Base-by-base conservation (phyloP, 1,140 invertebrate genomes). In the Cyphomyrmex costatus region DNA sequence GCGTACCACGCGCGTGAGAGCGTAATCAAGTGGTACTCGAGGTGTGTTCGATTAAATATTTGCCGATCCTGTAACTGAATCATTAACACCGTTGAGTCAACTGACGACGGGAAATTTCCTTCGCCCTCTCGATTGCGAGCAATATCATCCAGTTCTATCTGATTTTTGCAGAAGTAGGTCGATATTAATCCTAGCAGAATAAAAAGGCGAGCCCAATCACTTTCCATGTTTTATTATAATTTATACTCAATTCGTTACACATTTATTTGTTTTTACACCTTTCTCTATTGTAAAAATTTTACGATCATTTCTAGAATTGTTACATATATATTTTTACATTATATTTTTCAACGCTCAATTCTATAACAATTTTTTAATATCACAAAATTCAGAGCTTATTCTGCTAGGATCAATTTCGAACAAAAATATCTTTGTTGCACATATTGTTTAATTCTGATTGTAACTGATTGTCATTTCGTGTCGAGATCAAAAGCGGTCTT, bases 31-130 rank as follows among this genome's bases (percentile, higher is more conserved):
- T 60, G 68, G 56, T 36, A 74, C 42, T 27, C 14, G 27, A 46
- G 36, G 4, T 42, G 65, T 46, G 53, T 49, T 21, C 53, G 79
- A 74, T 74, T 83, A 83, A 83, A 83, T 83, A 74, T 83, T 83
- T 83, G 36, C 24, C 68, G n/a, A 83, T 60, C 53, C 30, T 24
- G n/a, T 66, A 66, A 36, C n/a, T 30, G 68, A 30, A 79, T 53
- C 30, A 83, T 83, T 30, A 58, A 24, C 53, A 73, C 36, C 68
- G n/a, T 4, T 30, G 42, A 58, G n/a, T 21, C 53, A 51, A 14
- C 3, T 21, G 16, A 24, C 8, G 2, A 46, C 24, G 68, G 0
- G 49, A 46, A 83, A 61, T 74, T 74, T 58, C 33, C 21, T 19
- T 71, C 30, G 51, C 24, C 8, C 16, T 33, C 16, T 53, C 27